Evolutionary conservation across 2,797 vertebrate species (phyloP).

Genomic region (Toxotes lorentzi): DNA sequence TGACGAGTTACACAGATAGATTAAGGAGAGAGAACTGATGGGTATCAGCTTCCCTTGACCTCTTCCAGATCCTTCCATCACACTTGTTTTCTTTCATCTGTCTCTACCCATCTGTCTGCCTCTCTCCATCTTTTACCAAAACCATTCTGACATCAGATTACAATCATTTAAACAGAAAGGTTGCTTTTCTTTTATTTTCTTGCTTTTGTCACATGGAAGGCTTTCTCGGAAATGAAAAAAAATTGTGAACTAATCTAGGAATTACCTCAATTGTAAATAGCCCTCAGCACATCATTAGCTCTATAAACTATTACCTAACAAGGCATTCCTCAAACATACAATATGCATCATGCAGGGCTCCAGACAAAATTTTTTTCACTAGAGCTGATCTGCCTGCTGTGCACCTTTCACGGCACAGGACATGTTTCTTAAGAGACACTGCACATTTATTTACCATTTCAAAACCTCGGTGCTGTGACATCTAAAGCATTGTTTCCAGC

Average conservation of each 20-base stretch:
- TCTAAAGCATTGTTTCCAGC: too few relatives aligned
- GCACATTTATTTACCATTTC: too few relatives aligned
- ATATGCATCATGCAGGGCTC: too few relatives aligned
- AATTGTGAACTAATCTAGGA: neutral
- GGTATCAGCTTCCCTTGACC: slow-evolving; percentile 76
- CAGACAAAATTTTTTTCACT: too few relatives aligned
- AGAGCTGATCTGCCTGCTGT: too few relatives aligned
- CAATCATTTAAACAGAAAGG: neutral
- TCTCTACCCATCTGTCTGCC: slow-evolving; percentile 14
- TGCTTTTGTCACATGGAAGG: neutral
- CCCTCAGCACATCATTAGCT: neutral
- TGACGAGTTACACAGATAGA: slow-evolving; percentile 62
- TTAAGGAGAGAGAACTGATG: slow-evolving; percentile 71
- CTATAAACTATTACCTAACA: neutral
- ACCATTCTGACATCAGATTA: neutral
- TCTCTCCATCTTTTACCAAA: slow-evolving; percentile 24
- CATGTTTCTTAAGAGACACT: too few relatives aligned
- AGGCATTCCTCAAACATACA: too few relatives aligned
- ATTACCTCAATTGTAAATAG: neutral
- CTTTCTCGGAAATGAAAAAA: neutral
- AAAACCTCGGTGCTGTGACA: too few relatives aligned
- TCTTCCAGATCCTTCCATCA: slow-evolving; percentile 59
- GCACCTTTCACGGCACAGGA: too few relatives aligned
- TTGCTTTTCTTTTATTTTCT: neutral
- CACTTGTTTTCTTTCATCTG: slow-evolving; percentile 46